phyloP scores from a whole-genome alignment of 2,888 invertebrate genomes.

The Phragmatobia fuliginosa region DNA sequence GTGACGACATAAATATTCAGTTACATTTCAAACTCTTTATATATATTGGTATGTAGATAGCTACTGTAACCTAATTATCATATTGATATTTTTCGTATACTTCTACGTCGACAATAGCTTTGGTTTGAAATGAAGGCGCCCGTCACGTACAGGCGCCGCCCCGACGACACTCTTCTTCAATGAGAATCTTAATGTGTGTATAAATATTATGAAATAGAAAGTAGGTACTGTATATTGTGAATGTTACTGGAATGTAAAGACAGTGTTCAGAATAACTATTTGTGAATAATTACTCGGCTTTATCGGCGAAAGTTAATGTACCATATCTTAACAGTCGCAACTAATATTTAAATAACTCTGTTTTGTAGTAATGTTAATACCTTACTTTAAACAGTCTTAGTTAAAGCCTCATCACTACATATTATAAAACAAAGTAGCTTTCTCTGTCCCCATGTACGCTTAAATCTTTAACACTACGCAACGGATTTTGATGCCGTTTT shows the following conservation, averaged over 20 bases:
- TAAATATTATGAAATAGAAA: conserved; percentile 30
- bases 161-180: conserved; percentile 58
- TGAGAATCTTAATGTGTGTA: conserved; percentile 59
- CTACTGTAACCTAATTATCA: conserved; percentile 46
- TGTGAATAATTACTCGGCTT: background rate
- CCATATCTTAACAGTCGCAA: background rate
- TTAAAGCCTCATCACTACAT: too few relatives aligned
- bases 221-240: conserved; percentile 23
- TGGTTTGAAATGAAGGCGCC: conserved; percentile 68
- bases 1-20: background rate
- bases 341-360: background rate
- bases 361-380: background rate
- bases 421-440: too few relatives aligned
- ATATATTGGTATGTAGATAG: background rate
- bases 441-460: too few relatives aligned
- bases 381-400: background rate
- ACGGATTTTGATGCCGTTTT: too few relatives aligned
- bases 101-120: conserved; percentile 40
- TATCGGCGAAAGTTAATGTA: background rate
- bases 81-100: conserved; percentile 33
- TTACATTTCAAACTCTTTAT: background rate
- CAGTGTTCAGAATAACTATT: background rate
- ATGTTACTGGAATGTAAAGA: background rate
- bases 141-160: conserved; percentile 69
- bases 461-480: too few relatives aligned